A percentile compares a stretch with the other conserved stretches of the same genome.
phyloP scores from a whole-genome alignment of 2,888 invertebrate genomes.

The Papilio protenor region DNA sequence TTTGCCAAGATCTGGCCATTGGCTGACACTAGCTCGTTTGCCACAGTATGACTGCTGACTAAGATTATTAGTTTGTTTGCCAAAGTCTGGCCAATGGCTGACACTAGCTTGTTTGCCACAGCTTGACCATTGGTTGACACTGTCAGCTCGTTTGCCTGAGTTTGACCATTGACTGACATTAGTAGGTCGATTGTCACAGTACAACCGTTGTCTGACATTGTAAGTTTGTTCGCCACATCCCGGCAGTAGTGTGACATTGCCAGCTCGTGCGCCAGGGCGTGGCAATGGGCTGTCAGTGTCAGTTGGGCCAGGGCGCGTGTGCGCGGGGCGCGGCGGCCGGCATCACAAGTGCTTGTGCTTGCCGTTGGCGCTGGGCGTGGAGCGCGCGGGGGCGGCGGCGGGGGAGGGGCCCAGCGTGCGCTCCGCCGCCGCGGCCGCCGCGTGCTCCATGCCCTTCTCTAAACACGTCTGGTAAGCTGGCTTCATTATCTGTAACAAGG shows the following conservation, averaged over 20 bases:
- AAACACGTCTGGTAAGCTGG: slow-evolving; percentile 92
- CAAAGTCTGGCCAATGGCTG: not conserved
- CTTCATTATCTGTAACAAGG: slow-evolving; percentile 88
- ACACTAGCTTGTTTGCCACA: not conserved
- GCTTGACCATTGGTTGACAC: not conserved
- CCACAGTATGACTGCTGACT: not conserved
- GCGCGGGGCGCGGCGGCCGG: slow-evolving; percentile 43
- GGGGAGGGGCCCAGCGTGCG: slow-evolving; percentile 82
- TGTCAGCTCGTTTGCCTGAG: slow-evolving; percentile 28
- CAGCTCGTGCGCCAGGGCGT: not conserved
- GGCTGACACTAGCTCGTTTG: not conserved
- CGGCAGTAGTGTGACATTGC: not conserved
- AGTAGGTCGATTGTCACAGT: slow-evolving; percentile 33
- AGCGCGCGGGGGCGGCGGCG: slow-evolving; percentile 59
- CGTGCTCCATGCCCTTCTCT: slow-evolving; percentile 93
- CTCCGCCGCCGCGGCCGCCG: slow-evolving; percentile 90
- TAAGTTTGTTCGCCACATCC: slow-evolving; percentile 14
- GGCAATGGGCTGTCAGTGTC: not conserved
- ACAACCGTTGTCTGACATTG: not conserved
- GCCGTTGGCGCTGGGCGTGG: slow-evolving; percentile 83
- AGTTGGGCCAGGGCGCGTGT: not conserved
- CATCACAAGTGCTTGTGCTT: slow-evolving; percentile 87
- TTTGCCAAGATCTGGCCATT: not conserved
- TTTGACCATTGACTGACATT: slow-evolving; percentile 27
- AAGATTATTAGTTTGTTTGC: not conserved